Evolutionary conservation across 2,888 invertebrate genomes (phyloP), one percentile per base, ranked within the genome.

Genomic region (Agrenia bidenticulata): DNA sequence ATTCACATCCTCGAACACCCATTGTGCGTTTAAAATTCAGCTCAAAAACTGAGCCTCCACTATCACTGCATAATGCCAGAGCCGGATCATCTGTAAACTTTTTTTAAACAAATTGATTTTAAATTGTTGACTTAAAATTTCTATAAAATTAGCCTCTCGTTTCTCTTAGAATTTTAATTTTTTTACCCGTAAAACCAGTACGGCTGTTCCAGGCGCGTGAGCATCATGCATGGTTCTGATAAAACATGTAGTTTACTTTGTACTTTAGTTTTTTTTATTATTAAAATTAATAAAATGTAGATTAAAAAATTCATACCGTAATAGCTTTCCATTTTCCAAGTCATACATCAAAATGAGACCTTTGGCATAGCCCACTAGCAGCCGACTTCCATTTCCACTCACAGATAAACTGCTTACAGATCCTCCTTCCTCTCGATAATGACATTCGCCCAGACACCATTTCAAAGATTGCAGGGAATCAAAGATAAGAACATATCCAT

Each of bases 31-130:
- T 92, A 78, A 96, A 95, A 77, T 88, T 90, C 41, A 97, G 82
- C 73, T 94, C 89, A 86, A 95, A 98, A 1, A 98, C 96, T 1
- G 95, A 97, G 0, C 98, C 98, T 1, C 95, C 93, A 54, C 91
- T 92, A 78, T 98, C 97, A 21, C 93, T 89, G 76, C 89, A 89
- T 32, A 92, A 81, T 0, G 91, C 92, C 65, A 91, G 79, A 26
- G 88, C 86, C 4, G 87, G 84, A 70, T 86, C 85, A 78, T 88
- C 89, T 70, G 90, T 88, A 78, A 87, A 88, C 85, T 86, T 77
- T 17, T 77, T 71, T 63, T 59, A 67, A 73, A 21, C 21, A 62
- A 42, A 54, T n/a, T n/a, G n/a, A n/a, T n/a, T n/a, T n/a, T n/a
- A n/a, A n/a, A n/a, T 39, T 39, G 39, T n/a, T n/a, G n/a, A n/a